phyloP scores from a whole-genome alignment of 2,888 invertebrate species.

The Apamea anceps region DNA sequence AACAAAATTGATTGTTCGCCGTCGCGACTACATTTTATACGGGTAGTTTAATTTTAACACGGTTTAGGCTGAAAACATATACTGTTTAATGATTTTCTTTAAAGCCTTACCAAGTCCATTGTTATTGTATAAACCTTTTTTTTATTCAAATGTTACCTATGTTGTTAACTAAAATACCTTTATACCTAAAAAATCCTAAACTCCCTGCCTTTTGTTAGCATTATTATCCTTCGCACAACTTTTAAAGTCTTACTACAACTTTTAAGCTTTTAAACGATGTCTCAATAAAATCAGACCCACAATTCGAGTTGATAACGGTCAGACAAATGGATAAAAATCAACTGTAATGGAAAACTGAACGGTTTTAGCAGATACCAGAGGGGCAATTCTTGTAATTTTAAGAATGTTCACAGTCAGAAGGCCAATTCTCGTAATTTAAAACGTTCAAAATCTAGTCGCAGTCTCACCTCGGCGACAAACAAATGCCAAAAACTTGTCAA shows the following conservation, averaged over 20 bases:
- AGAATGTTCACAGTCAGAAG: too few species aligned
- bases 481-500: too few species aligned
- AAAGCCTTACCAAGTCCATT: not conserved
- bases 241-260: slow-evolving; percentile 6
- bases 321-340: slow-evolving; percentile 44
- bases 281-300: slow-evolving; percentile 39
- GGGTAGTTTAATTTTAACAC: slow-evolving; percentile 68
- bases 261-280: slow-evolving; percentile 20
- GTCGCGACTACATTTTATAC: slow-evolving; percentile 72
- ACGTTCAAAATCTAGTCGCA: too few species aligned
- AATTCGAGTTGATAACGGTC: slow-evolving; percentile 43
- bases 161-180: not conserved
- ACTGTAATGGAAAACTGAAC: slow-evolving; percentile 16
- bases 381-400: too few species aligned
- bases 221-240: slow-evolving; percentile 14
- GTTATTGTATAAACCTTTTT: not conserved
- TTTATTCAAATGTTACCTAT: not conserved
- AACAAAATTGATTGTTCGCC: slow-evolving; percentile 84
- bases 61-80: slow-evolving; percentile 40
- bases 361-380: not conserved
- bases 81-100: slow-evolving; percentile 17
- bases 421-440: too few species aligned
- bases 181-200: not conserved
- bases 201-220: slow-evolving; percentile 16
- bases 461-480: too few species aligned